phyloP scores from a whole-genome alignment of 2,888 invertebrate species.

The Drosophila limbata region DNA sequence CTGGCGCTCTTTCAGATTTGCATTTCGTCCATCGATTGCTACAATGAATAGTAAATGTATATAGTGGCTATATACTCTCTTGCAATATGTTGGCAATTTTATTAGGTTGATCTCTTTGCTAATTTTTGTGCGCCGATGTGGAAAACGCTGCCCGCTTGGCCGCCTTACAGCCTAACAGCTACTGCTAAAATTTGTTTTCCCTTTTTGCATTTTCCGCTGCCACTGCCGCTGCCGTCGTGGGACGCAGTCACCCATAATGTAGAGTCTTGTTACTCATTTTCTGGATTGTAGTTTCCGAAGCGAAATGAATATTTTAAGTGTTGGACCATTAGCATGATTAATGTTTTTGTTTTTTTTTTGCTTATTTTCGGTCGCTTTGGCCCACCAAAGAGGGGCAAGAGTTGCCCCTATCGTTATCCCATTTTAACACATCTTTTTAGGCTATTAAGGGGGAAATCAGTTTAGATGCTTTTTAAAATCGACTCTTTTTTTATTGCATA shows the following conservation, averaged over 20 bases:
- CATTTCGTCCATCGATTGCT: slow-evolving; percentile 35
- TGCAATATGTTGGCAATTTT: slow-evolving; percentile 45
- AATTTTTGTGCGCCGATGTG: slow-evolving; percentile 78
- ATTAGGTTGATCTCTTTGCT: slow-evolving; percentile 74
- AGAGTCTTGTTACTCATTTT: slow-evolving; percentile 58
- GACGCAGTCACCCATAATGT: slow-evolving; percentile 71
- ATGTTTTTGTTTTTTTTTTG: slow-evolving; percentile 47
- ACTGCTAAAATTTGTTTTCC: slow-evolving; percentile 63
- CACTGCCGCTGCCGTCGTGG: slow-evolving; percentile 32
- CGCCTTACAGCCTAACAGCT: slow-evolving; percentile 44
- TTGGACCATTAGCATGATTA: slow-evolving; percentile 77
- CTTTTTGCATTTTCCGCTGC: slow-evolving; percentile 51
- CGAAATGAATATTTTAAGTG: slow-evolving; percentile 54
- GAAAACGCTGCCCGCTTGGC: slow-evolving; percentile 75
- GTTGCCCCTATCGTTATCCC: slow-evolving; percentile 16
- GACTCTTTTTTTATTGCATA: too few relatives aligned
- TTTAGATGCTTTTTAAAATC: too few relatives aligned
- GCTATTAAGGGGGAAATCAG: too few relatives aligned
- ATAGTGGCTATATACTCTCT: slow-evolving; percentile 14
- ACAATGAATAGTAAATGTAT: slow-evolving; percentile 23
- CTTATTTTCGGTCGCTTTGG: slow-evolving; percentile 1
- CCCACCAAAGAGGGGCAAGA: background rate
- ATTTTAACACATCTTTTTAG: slow-evolving; percentile 7
- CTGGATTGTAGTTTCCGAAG: slow-evolving; percentile 65
- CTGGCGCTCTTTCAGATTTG: slow-evolving; percentile 46